phyloP scores from a whole-genome alignment of 2,113 vertebrate species.

The Nothoprocta pentlandii region DNA sequence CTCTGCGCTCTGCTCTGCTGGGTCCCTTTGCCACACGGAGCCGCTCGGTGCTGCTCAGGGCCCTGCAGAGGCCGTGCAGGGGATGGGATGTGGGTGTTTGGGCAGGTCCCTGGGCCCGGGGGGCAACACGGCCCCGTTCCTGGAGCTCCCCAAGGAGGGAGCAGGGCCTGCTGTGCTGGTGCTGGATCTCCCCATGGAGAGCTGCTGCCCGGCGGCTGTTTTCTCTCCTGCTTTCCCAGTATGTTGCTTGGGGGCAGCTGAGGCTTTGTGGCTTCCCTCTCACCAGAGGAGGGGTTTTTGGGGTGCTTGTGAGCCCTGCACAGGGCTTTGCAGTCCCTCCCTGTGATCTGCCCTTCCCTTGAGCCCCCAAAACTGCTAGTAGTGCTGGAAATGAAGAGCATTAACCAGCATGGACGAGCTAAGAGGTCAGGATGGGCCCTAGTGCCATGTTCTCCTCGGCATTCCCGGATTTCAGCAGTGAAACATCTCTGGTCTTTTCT shows the following conservation, averaged over 20 bases:
- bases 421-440: background rate
- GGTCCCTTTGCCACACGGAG: fast-evolving
- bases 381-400: background rate
- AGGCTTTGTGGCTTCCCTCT: background rate
- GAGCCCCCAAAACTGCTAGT: background rate
- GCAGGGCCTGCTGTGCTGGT: too few species aligned
- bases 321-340: background rate
- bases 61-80: fast-evolving
- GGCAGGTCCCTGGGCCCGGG: too few species aligned
- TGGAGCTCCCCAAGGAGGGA: too few species aligned
- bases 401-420: background rate
- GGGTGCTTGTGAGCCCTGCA: background rate
- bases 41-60: background rate
- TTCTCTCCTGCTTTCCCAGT: too few species aligned
- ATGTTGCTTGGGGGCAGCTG: too few species aligned
- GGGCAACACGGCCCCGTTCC: too few species aligned
- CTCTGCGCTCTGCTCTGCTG: background rate
- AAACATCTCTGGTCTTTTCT: background rate
- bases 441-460: background rate
- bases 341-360: background rate
- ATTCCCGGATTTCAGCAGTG: background rate
- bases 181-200: too few species aligned
- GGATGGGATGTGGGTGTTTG: background rate
- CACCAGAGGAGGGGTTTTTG: background rate
- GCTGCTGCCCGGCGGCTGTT: too few species aligned